Evolutionary conservation across 2,888 invertebrate species (phyloP).

Genomic region (Schizotus pectinicornis): DNA sequence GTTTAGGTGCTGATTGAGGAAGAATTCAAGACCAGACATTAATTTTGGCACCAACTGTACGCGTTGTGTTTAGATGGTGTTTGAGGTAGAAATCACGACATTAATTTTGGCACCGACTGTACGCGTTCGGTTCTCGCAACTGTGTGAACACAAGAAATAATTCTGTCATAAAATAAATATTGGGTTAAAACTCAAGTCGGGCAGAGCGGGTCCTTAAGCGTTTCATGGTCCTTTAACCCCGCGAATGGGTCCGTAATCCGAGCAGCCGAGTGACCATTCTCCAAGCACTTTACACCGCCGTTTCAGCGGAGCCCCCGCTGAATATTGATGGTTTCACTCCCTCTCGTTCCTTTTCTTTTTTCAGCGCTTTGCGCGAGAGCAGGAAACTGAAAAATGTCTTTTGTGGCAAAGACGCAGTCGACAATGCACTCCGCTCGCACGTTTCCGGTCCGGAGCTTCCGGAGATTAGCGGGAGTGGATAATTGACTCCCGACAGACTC

Average conservation of each 20-base stretch:
- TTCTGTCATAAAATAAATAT: conserved; percentile 3
- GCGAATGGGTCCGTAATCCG: conserved; percentile 31
- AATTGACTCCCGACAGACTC: conserved; percentile 50
- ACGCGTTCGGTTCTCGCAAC: neutral
- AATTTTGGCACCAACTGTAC: too few relatives aligned
- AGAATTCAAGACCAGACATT: too few relatives aligned
- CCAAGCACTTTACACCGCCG: conserved; percentile 33
- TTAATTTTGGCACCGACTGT: too few relatives aligned
- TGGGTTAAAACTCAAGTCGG: neutral
- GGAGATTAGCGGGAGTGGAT: conserved; percentile 55
- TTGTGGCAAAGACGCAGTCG: conserved; percentile 47
- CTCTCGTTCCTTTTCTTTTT: conserved; percentile 3
- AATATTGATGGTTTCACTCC: conserved; percentile 38
- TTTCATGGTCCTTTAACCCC: conserved; percentile 29
- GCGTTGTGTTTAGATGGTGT: too few relatives aligned
- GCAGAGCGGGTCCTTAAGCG: conserved; percentile 2
- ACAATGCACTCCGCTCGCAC: conserved; percentile 46
- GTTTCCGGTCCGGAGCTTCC: conserved; percentile 51
- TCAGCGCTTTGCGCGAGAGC: neutral
- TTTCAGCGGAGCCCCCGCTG: conserved; percentile 28
- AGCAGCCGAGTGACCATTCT: conserved; percentile 40
- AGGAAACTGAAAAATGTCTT: conserved; percentile 48
- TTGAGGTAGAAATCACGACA: too few relatives aligned
- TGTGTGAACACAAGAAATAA: conserved; percentile 2
- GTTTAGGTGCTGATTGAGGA: too few relatives aligned